Conservation (phyloP, 2,113 vertebrate genomes). For the Tragelaphus strepsiceros region DNA sequence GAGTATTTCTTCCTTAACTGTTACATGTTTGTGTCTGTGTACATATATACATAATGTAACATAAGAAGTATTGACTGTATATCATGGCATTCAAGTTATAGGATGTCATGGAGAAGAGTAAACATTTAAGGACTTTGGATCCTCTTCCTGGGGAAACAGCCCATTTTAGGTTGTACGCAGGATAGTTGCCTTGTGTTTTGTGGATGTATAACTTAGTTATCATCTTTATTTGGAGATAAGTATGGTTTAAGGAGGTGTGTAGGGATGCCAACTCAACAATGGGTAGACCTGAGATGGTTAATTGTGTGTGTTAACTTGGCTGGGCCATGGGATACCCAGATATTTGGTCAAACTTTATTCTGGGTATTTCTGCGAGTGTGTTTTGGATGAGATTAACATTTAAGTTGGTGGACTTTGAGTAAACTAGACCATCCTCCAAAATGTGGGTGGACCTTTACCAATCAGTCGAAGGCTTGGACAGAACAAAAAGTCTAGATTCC, state of each 20-base stretch:
- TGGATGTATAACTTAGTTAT: neutral
- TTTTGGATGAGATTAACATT: neutral
- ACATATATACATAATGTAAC: neutral
- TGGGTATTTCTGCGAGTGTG: neutral
- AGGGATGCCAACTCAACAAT: neutral
- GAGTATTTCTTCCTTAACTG: neutral
- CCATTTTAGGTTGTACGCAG: neutral
- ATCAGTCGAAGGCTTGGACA: neutral
- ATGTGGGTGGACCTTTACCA: neutral
- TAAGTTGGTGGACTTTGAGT: neutral
- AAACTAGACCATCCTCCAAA: neutral
- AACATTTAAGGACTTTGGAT: neutral
- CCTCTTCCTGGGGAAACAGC: neutral
- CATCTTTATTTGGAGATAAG: neutral
- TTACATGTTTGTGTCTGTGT: neutral
- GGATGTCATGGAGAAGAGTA: neutral
- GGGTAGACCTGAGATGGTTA: neutral
- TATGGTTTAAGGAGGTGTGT: neutral
- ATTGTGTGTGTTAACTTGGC: neutral
- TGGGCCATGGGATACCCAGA: neutral
- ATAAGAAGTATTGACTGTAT: neutral
- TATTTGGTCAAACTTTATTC: neutral
- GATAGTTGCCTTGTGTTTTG: neutral
- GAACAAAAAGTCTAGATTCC: neutral
- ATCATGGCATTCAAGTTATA: neutral